These are phyloP conservation scores for Phasia obesa DNA, from an alignment of 2,888 invertebrate genomes.

Conservation along the genomic window DNA sequence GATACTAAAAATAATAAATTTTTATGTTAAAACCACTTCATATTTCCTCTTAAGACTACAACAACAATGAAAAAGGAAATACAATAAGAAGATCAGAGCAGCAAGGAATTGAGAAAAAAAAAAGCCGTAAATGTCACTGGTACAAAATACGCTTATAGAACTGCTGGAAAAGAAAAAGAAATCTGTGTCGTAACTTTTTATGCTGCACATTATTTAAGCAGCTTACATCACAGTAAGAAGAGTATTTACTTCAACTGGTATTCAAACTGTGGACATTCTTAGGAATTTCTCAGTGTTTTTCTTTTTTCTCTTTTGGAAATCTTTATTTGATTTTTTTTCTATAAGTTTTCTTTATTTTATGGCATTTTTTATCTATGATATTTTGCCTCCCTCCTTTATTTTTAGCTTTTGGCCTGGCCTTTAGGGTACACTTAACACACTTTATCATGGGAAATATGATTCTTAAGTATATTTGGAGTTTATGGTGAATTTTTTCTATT, in stretches of 20 bases:
- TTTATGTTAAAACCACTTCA: constrained; percentile 81
- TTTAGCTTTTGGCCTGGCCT: constrained; percentile 57
- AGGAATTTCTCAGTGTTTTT: constrained; percentile 48
- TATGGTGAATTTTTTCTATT: constrained; percentile 31
- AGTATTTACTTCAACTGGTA: constrained; percentile 62
- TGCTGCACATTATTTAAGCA: constrained; percentile 61
- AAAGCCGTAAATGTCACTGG: constrained; percentile 63
- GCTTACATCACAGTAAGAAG: constrained; percentile 58
- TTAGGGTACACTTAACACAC: constrained; percentile 72
- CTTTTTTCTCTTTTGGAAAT: constrained; percentile 18
- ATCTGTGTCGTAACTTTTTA: constrained; percentile 65
- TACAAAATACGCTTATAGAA: constrained; percentile 56
- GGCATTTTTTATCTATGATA: constrained; percentile 34
- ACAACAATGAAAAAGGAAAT: constrained; percentile 37
- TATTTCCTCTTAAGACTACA: constrained; percentile 74
- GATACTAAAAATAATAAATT: constrained; percentile 77
- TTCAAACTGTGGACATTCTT: constrained; percentile 64
- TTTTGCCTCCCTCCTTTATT: constrained; percentile 35
- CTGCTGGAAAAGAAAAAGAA: constrained; percentile 5
- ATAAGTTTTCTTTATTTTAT: constrained; percentile 29
- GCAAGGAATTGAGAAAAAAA: constrained; percentile 24
- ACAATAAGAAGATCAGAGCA: constrained; percentile 33
- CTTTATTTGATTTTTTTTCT: constrained; percentile 1
- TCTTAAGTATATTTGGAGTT: constrained; percentile 71
- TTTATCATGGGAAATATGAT: constrained; percentile 78